A percentile compares a stretch with the other conserved stretches of the same genome.
Evolutionary conservation across 2,797 vertebrate species (phyloP).

Genomic region (Mormyrops boulengeri): DNA sequence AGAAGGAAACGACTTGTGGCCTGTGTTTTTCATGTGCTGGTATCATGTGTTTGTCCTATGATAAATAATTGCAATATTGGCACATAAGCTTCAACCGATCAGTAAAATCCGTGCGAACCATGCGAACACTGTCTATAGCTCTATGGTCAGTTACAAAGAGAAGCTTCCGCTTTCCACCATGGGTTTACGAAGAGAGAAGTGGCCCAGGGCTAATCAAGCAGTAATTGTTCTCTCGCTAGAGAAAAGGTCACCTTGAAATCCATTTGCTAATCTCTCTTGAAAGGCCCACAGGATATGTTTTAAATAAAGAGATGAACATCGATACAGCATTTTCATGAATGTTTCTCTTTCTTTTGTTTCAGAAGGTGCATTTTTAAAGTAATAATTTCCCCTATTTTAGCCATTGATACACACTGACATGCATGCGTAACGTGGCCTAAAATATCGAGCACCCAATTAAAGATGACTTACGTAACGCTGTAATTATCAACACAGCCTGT

Average conservation of each 20-base stretch:
- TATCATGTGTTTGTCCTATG: background rate
- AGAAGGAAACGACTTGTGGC: background rate
- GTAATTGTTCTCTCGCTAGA: background rate
- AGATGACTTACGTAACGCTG: background rate
- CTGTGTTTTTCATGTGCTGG: background rate
- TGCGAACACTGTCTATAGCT: background rate
- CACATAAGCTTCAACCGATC: background rate
- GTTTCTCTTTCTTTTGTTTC: background rate
- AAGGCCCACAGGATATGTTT: background rate
- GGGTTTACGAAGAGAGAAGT: background rate
- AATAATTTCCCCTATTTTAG: background rate
- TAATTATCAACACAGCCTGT: background rate
- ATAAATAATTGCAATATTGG: background rate
- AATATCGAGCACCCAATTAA: background rate
- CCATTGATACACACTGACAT: background rate
- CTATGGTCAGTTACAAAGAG: background rate
- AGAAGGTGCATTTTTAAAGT: background rate
- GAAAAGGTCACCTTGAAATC: conserved; percentile 15
- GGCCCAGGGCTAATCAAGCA: background rate
- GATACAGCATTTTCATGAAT: background rate
- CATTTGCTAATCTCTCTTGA: background rate
- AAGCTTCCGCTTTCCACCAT: background rate
- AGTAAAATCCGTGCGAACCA: background rate
- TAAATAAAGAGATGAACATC: background rate
- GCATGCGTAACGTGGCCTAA: background rate